Conservation (phyloP, 2,113 vertebrate species). For the Microcebus ravelobensis region DNA sequence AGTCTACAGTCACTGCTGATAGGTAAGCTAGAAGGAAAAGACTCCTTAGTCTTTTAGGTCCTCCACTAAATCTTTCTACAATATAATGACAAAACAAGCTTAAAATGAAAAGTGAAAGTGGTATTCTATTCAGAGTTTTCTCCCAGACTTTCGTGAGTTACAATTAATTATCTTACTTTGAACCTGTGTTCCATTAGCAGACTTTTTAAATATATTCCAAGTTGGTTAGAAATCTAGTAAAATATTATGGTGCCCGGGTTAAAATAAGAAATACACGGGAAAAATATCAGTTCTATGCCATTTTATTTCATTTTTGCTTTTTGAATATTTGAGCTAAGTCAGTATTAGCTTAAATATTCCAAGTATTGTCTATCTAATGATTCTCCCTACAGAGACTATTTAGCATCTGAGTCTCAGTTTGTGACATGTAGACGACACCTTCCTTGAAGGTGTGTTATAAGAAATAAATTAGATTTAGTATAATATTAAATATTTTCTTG, state of each 20-base stretch:
- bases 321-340: background rate
- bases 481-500: background rate
- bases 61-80: background rate
- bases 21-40: background rate
- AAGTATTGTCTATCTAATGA: background rate
- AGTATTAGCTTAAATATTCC: background rate
- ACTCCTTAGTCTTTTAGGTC: background rate
- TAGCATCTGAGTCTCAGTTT: background rate
- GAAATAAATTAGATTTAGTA: background rate
- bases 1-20: background rate
- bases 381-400: background rate
- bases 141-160: background rate
- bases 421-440: background rate
- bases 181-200: background rate
- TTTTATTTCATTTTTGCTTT: slow-evolving; percentile 23
- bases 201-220: background rate
- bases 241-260: background rate
- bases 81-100: background rate
- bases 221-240: background rate
- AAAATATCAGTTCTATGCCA: background rate
- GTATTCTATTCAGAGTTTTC: background rate
- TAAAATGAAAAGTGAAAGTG: background rate
- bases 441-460: background rate
- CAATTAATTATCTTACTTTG: background rate
- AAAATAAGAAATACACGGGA: background rate